These are phyloP conservation scores for Aphidoletes aphidimyza DNA, from an alignment of 2,888 invertebrate genomes.

Conservation along the genomic window DNA sequence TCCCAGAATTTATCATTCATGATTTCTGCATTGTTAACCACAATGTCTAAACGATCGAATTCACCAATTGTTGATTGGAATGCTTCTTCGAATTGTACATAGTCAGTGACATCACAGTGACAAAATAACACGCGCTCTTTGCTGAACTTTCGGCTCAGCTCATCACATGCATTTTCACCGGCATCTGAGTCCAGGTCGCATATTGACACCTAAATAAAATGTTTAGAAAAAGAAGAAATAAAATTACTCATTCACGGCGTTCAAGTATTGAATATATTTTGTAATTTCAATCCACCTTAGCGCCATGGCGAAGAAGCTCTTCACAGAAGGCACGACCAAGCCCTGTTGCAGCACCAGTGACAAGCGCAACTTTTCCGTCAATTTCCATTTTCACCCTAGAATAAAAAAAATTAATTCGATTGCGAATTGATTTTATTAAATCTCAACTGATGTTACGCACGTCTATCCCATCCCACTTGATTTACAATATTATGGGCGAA, in stretches of 20 bases:
- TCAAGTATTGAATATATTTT: slow-evolving; percentile 57
- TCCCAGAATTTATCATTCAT: slow-evolving; percentile 83
- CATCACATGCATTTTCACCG: slow-evolving; percentile 76
- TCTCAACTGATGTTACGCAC: too few species aligned
- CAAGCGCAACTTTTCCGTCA: slow-evolving; percentile 78
- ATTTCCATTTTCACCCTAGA: slow-evolving; percentile 70
- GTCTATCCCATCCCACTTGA: too few species aligned
- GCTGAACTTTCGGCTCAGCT: slow-evolving; percentile 73
- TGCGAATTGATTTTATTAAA: too few species aligned
- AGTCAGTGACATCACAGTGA: slow-evolving; percentile 81
- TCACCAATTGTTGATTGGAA: slow-evolving; percentile 78
- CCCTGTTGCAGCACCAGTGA: slow-evolving; percentile 79
- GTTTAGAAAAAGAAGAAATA: not conserved
- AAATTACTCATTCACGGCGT: too few species aligned
- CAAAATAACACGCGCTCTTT: slow-evolving; percentile 78
- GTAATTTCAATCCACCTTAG: slow-evolving; percentile 71
- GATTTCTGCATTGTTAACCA: slow-evolving; percentile 83
- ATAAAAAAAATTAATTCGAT: too few species aligned
- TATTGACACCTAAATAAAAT: slow-evolving; percentile 72
- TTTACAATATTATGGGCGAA: not conserved
- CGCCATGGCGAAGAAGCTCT: slow-evolving; percentile 77
- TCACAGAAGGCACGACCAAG: slow-evolving; percentile 79
- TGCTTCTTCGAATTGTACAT: slow-evolving; percentile 81
- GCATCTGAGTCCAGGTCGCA: slow-evolving; percentile 79
- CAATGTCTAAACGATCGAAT: slow-evolving; percentile 79